Percentiles rank a stretch among this genome's conserved stretches.
Conservation (phyloP, 2,797 vertebrate genomes). For the Chrysocyon brachyurus region DNA sequence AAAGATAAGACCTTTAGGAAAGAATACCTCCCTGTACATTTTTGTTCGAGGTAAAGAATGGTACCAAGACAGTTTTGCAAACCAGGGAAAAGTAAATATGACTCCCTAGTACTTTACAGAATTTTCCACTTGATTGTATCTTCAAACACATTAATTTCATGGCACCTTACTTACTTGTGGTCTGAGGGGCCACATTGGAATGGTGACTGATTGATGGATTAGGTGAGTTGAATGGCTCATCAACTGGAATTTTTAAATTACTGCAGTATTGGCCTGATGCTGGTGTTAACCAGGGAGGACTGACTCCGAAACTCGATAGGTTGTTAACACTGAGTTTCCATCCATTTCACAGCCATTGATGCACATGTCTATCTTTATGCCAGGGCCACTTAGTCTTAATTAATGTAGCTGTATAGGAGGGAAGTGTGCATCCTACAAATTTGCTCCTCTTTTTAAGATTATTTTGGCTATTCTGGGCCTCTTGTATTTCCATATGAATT, state of each 20-base stretch:
- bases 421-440: not conserved
- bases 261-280: not conserved
- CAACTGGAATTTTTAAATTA: not conserved
- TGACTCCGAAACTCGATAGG: not conserved
- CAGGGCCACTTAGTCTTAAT: not conserved
- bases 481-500: not conserved
- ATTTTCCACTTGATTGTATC: not conserved
- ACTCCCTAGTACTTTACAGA: not conserved
- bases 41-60: constrained; percentile 42
- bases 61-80: not conserved
- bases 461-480: not conserved
- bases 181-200: not conserved
- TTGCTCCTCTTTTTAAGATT: not conserved
- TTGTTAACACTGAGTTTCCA: not conserved
- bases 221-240: not conserved
- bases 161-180: not conserved
- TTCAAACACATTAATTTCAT: not conserved
- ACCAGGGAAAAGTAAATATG: not conserved
- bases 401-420: not conserved
- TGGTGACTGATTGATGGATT: not conserved
- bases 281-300: not conserved
- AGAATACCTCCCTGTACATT: not conserved
- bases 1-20: constrained; percentile 15
- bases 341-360: constrained; percentile 37
- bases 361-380: not conserved